Conservation (phyloP, 2,797 vertebrate genomes). For the Hemibagrus guttatus region DNA sequence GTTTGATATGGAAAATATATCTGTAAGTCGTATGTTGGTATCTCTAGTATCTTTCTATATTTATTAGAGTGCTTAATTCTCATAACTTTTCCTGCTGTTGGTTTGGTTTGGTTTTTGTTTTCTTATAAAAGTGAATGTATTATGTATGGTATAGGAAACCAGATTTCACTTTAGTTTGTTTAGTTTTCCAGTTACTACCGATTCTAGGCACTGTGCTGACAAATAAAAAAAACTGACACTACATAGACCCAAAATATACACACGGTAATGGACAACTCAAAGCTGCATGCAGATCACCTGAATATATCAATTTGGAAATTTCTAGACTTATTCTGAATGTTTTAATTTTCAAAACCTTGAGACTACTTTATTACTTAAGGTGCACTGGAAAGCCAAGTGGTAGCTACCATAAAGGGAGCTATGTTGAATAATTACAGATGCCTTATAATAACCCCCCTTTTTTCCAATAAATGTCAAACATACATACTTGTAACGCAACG, state of each 20-base stretch:
- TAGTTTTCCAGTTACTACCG: background rate
- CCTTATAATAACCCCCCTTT: background rate
- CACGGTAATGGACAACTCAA: background rate
- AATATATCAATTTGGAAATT: background rate
- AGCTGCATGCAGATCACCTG: background rate
- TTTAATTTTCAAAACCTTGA: background rate
- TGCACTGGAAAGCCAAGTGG: background rate
- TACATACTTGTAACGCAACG: background rate
- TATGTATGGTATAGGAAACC: background rate
- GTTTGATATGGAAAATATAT: background rate
- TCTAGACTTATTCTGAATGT: background rate
- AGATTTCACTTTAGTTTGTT: background rate
- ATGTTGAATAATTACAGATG: background rate
- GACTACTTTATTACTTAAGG: background rate
- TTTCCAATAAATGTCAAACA: background rate
- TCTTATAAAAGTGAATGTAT: background rate
- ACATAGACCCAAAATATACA: background rate
- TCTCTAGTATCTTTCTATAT: background rate
- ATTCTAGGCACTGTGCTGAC: background rate
- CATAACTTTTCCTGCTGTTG: background rate
- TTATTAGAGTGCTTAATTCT: background rate
- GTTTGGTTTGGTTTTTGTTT: no score
- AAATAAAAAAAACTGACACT: background rate
- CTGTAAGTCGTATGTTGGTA: background rate
- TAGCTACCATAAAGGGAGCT: background rate